A percentile compares a stretch with the other conserved stretches of the same genome.
phyloP scores from a whole-genome alignment of 2,797 vertebrate genomes.

The Limnodromus scolopaceus region DNA sequence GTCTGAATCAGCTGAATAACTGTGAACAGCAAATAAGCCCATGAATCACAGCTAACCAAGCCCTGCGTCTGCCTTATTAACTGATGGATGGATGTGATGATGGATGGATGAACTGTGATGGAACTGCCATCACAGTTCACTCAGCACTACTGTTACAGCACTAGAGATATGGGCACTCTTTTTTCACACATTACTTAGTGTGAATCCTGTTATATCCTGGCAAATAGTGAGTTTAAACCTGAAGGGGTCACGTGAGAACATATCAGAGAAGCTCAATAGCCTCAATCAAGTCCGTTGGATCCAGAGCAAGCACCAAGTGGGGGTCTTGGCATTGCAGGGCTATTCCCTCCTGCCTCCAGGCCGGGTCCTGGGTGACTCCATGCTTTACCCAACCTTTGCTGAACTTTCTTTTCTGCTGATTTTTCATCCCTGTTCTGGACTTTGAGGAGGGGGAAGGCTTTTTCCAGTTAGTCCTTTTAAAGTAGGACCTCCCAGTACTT shows the following conservation, averaged over 20 bases:
- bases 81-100: neutral
- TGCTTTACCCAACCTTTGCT: neutral
- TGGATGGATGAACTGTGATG: too few relatives aligned
- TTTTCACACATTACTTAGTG: neutral
- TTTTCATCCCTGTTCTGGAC: neutral
- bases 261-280: neutral
- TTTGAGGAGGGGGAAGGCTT: neutral
- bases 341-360: neutral
- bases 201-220: neutral
- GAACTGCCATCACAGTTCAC: neutral
- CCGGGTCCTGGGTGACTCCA: neutral
- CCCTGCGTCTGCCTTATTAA: rapidly evolving
- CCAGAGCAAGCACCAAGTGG: neutral
- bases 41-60: neutral
- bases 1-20: neutral
- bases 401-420: neutral
- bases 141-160: neutral
- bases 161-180: neutral
- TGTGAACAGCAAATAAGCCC: neutral
- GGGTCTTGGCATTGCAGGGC: neutral
- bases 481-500: neutral
- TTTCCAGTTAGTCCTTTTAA: neutral
- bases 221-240: neutral
- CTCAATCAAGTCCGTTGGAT: neutral
- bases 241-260: neutral